Conservation (phyloP, 2,888 invertebrate species). For the Alloscopus bannaensis region DNA sequence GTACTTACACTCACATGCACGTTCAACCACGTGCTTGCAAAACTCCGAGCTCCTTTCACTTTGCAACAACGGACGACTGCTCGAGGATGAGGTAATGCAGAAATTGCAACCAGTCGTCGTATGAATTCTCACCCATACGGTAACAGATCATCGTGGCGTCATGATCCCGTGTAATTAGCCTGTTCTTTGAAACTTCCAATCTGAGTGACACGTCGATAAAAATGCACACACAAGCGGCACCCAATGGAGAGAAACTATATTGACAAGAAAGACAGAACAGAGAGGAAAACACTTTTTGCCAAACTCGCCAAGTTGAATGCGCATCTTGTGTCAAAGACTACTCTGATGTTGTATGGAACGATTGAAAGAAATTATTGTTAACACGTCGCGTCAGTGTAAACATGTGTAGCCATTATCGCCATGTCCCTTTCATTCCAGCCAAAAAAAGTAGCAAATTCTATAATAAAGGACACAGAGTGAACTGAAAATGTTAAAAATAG, state of each 20-base stretch:
- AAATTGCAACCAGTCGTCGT: conserved; percentile 3
- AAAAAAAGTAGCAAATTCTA: no score
- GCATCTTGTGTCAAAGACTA: no score
- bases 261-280: conserved; percentile 31
- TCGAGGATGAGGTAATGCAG: background rate
- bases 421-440: no score
- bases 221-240: conserved; percentile 22
- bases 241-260: conserved; percentile 12
- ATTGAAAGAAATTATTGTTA: no score
- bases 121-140: background rate
- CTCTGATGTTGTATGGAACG: no score
- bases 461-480: no score
- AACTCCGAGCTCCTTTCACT: conserved; percentile 25
- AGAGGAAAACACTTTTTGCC: no score
- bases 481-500: no score
- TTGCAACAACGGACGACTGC: conserved; percentile 19
- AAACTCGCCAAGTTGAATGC: no score
- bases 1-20: conserved; percentile 61
- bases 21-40: conserved; percentile 60
- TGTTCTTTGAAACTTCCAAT: conserved; percentile 14
- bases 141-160: conserved; percentile 54
- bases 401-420: no score
- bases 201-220: conserved; percentile 37
- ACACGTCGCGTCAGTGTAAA: no score
- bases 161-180: conserved; percentile 52